Evolutionary conservation across 2,113 vertebrate species (phyloP).

Genomic region (Phylloscopus whistleri): DNA sequence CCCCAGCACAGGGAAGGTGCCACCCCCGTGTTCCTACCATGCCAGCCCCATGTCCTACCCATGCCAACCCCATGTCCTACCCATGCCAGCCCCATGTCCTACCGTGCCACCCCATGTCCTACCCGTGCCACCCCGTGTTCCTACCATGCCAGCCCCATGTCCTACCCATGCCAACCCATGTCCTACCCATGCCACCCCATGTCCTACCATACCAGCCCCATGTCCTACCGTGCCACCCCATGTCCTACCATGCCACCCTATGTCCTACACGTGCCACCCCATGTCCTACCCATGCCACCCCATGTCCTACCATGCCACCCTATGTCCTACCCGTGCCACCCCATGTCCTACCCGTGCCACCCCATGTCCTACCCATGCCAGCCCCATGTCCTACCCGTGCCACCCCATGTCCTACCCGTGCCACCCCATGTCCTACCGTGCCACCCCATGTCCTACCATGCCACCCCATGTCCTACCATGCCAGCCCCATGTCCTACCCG

Average conservation of each 20-base stretch:
- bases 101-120: not conserved
- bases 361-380: not conserved
- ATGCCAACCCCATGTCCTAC: too few species aligned
- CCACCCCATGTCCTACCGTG: too few species aligned
- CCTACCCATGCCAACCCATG: not conserved
- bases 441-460: not conserved
- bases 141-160: not conserved
- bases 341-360: not conserved
- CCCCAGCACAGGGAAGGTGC: not conserved
- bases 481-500: too few species aligned
- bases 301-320: too few species aligned
- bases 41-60: not conserved
- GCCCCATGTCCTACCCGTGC: too few species aligned
- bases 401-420: too few species aligned
- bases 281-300: constrained; percentile 11
- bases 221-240: too few species aligned
- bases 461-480: not conserved
- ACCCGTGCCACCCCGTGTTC: constrained; percentile 3
- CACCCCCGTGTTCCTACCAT: not conserved
- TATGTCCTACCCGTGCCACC: not conserved
- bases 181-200: too few species aligned
- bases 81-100: too few species aligned
- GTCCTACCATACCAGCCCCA: too few species aligned
- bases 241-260: too few species aligned
- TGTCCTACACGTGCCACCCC: too few species aligned